Evolutionary conservation across 2,888 invertebrate species (phyloP), one percentile per base, ranked within the genome.

Genomic region (Caenorhabditis sinica): DNA sequence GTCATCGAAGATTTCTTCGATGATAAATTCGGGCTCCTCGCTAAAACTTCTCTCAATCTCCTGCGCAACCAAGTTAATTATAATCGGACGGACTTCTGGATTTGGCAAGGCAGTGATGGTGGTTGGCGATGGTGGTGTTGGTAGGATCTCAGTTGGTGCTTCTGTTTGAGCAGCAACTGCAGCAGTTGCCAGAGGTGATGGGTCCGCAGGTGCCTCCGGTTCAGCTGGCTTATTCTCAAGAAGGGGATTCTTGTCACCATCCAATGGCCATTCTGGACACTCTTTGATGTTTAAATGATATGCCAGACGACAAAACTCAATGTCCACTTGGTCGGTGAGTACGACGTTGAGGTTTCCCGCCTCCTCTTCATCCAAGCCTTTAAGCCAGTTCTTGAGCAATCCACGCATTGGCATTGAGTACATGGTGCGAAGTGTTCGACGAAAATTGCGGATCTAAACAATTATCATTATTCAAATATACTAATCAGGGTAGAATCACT

Each of bases 301-400:
- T 0, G 74, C 69, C 4, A 53, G 13, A 0, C 81, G 81, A 28
- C 73, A 61, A 33, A 60, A 73, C 15, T 82, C 81, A 0, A 17
- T 49, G 40, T 85, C 80, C 0, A 85, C 65, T 77, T 82, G 74
- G 33, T 85, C 85, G 1, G 71, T 30, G 23, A 82, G 77, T 2
- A 82, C 15, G 23, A 85, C 68, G 51, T 82, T 85, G n/a, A 82
- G n/a, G 15, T 66, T 63, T 30, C 25, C 28, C 0, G 45, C 25
- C 40, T 84, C 80, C 25, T 75, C 71, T 20, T 75, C 28, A 28
- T 49, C 23, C 9, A 75, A 33, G 15, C 61, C 33, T 43, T 60
- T 36, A 17, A 84, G 6, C 75, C 80, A 80, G 8, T 71, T n/a
- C 23, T 80, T 65, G n/a, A 72, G 30, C 8, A 72, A 17, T 2